These are phyloP conservation scores for Oncorhynchus masou DNA, from an alignment of 2,113 vertebrate genomes.

Conservation along the genomic window DNA sequence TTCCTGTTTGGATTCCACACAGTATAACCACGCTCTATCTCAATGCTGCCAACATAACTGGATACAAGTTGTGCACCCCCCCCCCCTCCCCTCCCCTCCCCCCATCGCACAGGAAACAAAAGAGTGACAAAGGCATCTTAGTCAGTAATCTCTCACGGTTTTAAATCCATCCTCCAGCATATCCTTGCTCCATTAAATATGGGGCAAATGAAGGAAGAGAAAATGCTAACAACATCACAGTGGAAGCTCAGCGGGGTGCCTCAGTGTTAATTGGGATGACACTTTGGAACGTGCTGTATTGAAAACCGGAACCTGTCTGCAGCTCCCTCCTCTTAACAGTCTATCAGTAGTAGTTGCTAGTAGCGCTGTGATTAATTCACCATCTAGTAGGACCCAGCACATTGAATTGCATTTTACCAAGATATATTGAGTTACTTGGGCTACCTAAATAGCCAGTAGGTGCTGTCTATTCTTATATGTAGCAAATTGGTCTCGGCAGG, in stretches of 20 bases:
- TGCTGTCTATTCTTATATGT: background rate
- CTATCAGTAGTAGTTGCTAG: too few species aligned
- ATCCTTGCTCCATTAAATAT: background rate
- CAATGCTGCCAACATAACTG: too few species aligned
- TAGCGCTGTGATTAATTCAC: too few species aligned
- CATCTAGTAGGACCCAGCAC: too few species aligned
- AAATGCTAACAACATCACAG: background rate
- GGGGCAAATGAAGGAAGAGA: background rate
- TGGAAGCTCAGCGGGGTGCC: background rate
- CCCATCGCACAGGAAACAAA: background rate
- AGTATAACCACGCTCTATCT: too few species aligned
- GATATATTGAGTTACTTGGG: background rate
- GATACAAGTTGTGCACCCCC: too few species aligned
- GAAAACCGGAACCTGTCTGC: too few species aligned
- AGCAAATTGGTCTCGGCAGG: background rate
- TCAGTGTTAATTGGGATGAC: background rate
- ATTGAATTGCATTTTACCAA: too few species aligned
- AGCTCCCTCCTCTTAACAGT: too few species aligned
- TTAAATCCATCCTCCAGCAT: background rate
- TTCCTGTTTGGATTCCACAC: too few species aligned
- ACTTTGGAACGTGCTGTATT: too few species aligned
- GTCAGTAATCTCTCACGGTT: background rate
- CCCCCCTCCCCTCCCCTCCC: too few species aligned
- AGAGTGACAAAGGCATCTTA: background rate
- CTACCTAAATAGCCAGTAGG: background rate